Base-by-base conservation (phyloP, 2,113 vertebrate genomes). In the Rousettus leschenaultii region DNA sequence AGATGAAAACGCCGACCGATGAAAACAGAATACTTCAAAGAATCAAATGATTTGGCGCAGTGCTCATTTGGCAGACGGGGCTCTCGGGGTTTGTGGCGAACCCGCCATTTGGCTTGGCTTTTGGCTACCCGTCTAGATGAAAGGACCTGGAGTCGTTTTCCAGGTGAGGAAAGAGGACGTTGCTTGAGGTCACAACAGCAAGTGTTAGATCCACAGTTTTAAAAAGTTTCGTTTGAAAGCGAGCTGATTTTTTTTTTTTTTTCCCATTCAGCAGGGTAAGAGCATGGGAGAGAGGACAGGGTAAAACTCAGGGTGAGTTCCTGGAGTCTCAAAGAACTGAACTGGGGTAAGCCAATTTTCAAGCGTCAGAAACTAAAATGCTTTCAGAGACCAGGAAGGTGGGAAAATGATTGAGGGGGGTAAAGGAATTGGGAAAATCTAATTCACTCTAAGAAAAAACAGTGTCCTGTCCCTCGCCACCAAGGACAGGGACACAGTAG, bases 341-440 rank as follows among this genome's bases (percentile, higher is more conserved):
- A 70, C 4, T 40, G 21, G 15, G 48, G 4, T 5, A 14, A 28
- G 16, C 0, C 66, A 30, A 70, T 70, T 75, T 88, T 48, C 45
- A 89, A 70, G n/a, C 19, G 43, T 40, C 61, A 57, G 85, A 75
- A 74, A 19, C 61, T 30, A 33, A 85, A 85, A 80, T 61, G 35
- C 1, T 18, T 68, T 3, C 11, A 19, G 19, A 89, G n/a, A 21
- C 28, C 30, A 85, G 66, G 48, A 88, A 75, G 24, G 33, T 40
- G 16, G 71, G 8, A 63, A 63, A 35, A 33, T 11, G 24, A 53
- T 24, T 13, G 14, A 45, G 3, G 63, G 2, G 11, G 8, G 21
- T 10, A 73, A 95, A 70, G 53, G 77, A 68, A 75, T 83, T 45
- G 61, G 11, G 45, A 87, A 71, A 51, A 38, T 43, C 16, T 43